Evolutionary conservation across 2,113 vertebrate genomes (phyloP), one percentile per base, ranked within the genome.

Genomic region (Hyaena hyaena): DNA sequence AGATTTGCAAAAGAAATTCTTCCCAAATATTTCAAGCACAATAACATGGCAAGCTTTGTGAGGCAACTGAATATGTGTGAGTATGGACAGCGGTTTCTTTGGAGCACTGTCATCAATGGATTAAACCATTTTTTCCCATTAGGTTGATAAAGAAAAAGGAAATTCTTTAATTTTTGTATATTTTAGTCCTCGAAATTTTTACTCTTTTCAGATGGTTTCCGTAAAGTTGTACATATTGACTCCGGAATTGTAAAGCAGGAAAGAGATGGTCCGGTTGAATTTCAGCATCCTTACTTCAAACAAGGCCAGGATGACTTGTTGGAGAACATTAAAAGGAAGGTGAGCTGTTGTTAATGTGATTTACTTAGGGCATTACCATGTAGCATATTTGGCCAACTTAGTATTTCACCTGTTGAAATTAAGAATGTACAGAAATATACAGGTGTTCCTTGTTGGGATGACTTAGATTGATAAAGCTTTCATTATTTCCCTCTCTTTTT

Each of bases 31-130:
- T 99, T 99, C 98, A 99, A 99, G 98, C 99, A 99, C 99, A 99
- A 99, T 98, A 99, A 99, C 98, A 99, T 99, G 99, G 99, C 99
- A 92, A 99, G 99, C 97, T 99, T 99, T 99, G 99, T 99, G 98
- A 98, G 99, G 43, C 99, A 99, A 97, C 98, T 99, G 14, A 99
- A 99, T 97, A 99, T 99, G 99, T 99, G 99, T 99, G 99, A 99
- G 99, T 98, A 93, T 90, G 61, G 12, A 53, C 2, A 35, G 5
- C 28, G 33, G 1, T 90, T 96, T 77, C 31, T 81, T 65, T 90
- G 83, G n/a, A 55, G 7, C 82, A 82, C 4, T 86, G 4, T 35
- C 45, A 53, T 71, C 21, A 48, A 61, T 43, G 53, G 26, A 76
- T 92, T 73, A 66, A 50, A 31, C 88, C 19, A 15, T 83, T n/a